A percentile compares a stretch with the other conserved stretches of the same genome.
These are phyloP conservation scores for Neogobius melanostomus DNA, from an alignment of 2,113 vertebrate species.

Conservation along the genomic window DNA sequence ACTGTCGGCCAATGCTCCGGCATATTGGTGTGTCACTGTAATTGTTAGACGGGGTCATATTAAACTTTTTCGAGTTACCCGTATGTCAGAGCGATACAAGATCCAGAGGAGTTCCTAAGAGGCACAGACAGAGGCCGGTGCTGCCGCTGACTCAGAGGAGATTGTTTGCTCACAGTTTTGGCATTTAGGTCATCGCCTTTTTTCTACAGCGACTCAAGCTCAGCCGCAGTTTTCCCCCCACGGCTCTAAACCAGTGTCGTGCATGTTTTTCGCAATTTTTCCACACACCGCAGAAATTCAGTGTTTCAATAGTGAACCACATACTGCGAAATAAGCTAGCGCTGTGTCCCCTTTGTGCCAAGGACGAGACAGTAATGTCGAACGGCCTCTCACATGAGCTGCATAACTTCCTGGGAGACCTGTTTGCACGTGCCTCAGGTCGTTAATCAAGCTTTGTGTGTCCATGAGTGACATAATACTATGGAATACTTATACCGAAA, in stretches of 20 bases:
- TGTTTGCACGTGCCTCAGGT: background rate
- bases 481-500: no score
- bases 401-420: slow-evolving; percentile 1
- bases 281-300: background rate
- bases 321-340: background rate
- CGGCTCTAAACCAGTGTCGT: background rate
- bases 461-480: background rate
- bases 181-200: slow-evolving; percentile 26
- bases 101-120: background rate
- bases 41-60: no score
- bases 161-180: slow-evolving; percentile 15
- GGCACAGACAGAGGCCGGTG: background rate
- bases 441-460: background rate
- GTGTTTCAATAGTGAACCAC: background rate
- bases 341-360: background rate
- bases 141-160: slow-evolving; percentile 20
- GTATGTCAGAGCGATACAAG: background rate
- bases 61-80: no score
- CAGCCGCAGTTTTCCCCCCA: slow-evolving; percentile 12
- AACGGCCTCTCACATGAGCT: slow-evolving; percentile 6
- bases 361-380: background rate
- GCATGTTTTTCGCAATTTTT: background rate
- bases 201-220: slow-evolving; percentile 1
- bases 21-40: background rate
- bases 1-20: background rate